Conservation (phyloP, 2,113 vertebrate species). For the Nothobranchius kuhntae region DNA sequence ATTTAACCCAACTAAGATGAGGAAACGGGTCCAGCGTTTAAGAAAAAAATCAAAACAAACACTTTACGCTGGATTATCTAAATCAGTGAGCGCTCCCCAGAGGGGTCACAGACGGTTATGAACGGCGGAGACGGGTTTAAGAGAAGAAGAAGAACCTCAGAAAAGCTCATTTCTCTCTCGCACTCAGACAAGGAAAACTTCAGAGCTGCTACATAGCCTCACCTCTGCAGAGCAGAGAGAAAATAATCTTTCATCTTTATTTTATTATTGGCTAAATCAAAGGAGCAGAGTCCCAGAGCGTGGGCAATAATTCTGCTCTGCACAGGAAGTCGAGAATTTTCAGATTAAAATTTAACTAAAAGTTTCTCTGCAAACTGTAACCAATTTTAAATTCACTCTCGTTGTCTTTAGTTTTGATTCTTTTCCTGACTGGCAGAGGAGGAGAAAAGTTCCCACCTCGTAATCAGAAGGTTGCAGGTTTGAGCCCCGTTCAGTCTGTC, state of each 20-base stretch:
- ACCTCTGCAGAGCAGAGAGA: not conserved
- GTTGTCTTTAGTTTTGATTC: no score
- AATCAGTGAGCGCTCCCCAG: not conserved
- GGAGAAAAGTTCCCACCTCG: no score
- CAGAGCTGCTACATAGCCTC: slow-evolving; percentile 6
- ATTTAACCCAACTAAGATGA: not conserved
- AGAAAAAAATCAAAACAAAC: not conserved
- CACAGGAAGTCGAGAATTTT: not conserved
- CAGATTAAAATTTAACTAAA: no score
- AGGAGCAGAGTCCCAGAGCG: not conserved
- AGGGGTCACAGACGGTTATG: not conserved
- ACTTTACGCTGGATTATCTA: not conserved
- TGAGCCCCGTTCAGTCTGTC: no score
- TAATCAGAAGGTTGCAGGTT: no score
- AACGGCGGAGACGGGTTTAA: not conserved
- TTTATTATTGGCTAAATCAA: not conserved
- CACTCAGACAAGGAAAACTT: not conserved
- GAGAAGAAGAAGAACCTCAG: not conserved
- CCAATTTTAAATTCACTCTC: no score
- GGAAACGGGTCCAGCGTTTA: not conserved
- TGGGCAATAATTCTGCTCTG: slow-evolving; percentile 6
- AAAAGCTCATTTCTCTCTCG: not conserved
- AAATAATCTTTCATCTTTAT: slow-evolving; percentile 7
- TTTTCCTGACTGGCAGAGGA: not conserved
- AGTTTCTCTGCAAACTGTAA: no score